These are phyloP conservation scores for Saccostrea cuccullata DNA, from an alignment of 1,140 invertebrate genomes.

Conservation along the genomic window DNA sequence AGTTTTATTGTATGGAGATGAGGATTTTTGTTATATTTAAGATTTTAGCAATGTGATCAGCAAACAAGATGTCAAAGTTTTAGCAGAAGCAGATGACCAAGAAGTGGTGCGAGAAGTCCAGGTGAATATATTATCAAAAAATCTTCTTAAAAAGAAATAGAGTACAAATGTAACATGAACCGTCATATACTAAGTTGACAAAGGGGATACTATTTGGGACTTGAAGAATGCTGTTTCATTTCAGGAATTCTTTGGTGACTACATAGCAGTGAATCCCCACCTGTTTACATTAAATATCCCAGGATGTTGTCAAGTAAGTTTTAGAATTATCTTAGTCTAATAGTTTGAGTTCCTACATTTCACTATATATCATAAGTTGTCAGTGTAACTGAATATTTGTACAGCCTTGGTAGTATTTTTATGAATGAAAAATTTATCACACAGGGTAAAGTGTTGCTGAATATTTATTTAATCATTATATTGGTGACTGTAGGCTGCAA, in stretches of 20 bases:
- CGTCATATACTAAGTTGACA: too few species aligned
- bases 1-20: neutral
- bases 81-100: slow-evolving; percentile 98
- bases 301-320: slow-evolving; percentile 78
- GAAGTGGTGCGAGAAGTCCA: slow-evolving; percentile 95
- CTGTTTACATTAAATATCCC: slow-evolving; percentile 86
- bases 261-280: slow-evolving; percentile 93
- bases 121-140: slow-evolving; percentile 63
- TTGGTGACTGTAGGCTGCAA: too few species aligned
- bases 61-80: slow-evolving; percentile 95
- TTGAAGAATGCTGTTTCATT: slow-evolving; percentile 44
- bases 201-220: too few species aligned
- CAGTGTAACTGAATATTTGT: too few species aligned
- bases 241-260: slow-evolving; percentile 97
- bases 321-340: neutral
- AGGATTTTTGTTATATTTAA: slow-evolving; percentile 72
- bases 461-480: too few species aligned
- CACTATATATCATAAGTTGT: too few species aligned
- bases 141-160: neutral
- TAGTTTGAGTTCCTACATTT: too few species aligned
- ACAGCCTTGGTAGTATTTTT: too few species aligned
- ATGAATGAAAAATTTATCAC: too few species aligned
- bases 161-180: too few species aligned
- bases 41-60: slow-evolving; percentile 99
- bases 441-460: too few species aligned